Conservation (phyloP, 1,140 invertebrate genomes). For the Sarcophaga peregrina region DNA sequence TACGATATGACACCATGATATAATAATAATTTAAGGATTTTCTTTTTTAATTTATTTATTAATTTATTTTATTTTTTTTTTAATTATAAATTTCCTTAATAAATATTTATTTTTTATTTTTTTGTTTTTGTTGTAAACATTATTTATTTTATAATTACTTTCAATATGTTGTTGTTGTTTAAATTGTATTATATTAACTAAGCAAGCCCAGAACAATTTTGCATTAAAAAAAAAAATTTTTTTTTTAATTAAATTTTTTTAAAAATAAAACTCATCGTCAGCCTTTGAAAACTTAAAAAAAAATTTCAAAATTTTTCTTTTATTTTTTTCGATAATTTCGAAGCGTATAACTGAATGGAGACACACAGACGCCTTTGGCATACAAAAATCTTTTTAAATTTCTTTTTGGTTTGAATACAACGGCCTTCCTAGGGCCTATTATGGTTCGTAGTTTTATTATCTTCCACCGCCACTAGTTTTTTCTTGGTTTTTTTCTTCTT, state of each 20-base stretch:
- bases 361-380: background rate
- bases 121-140: no score
- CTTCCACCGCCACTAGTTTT: conserved; percentile 15
- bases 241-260: no score
- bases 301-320: background rate
- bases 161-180: background rate
- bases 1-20: conserved; percentile 41
- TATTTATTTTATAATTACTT: no score
- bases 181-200: conserved; percentile 17
- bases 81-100: no score
- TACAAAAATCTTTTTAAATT: background rate
- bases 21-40: conserved; percentile 28
- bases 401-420: no score
- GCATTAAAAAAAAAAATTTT: background rate
- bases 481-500: background rate
- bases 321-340: background rate
- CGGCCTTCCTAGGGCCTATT: no score
- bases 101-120: no score
- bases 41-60: conserved; percentile 19
- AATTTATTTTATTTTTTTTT: background rate
- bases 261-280: no score
- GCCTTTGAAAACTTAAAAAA: background rate
- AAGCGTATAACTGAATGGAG: background rate
- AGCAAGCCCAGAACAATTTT: conserved; percentile 12
- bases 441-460: background rate